Conservation (phyloP, 2,888 invertebrate species). For the Drosophila recens region DNA sequence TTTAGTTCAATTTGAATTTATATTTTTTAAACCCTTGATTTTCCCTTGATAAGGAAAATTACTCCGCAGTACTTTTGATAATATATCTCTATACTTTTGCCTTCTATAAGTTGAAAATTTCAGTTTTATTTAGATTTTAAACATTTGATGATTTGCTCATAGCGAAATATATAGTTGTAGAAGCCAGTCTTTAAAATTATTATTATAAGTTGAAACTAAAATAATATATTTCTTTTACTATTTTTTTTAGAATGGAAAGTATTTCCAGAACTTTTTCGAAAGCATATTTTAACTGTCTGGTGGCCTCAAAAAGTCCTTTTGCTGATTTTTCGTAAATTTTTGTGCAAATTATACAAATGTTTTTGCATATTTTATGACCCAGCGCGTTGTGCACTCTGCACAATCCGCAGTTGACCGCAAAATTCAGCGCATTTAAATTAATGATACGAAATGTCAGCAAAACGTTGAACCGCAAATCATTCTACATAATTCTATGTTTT, state of each 20-base stretch:
- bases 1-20: no score
- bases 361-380: constrained; percentile 66
- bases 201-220: background rate
- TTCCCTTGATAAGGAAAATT: background rate
- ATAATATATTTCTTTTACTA: no score
- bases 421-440: constrained; percentile 70
- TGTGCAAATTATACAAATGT: constrained; percentile 49
- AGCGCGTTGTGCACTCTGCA: constrained; percentile 27
- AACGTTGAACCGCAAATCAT: constrained; percentile 70
- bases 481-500: constrained; percentile 29
- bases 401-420: constrained; percentile 57
- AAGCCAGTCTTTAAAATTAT: background rate
- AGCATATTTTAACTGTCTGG: constrained; percentile 22
- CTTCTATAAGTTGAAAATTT: background rate
- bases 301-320: background rate
- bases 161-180: background rate
- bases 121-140: background rate
- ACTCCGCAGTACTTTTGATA: no score
- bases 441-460: constrained; percentile 66
- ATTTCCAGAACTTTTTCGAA: background rate
- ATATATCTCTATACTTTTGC: no score
- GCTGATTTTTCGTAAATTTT: constrained; percentile 21
- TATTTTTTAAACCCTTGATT: no score
- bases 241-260: no score
- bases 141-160: background rate